phyloP scores from a whole-genome alignment of 2,888 invertebrate species.

The Acleris laterana region DNA sequence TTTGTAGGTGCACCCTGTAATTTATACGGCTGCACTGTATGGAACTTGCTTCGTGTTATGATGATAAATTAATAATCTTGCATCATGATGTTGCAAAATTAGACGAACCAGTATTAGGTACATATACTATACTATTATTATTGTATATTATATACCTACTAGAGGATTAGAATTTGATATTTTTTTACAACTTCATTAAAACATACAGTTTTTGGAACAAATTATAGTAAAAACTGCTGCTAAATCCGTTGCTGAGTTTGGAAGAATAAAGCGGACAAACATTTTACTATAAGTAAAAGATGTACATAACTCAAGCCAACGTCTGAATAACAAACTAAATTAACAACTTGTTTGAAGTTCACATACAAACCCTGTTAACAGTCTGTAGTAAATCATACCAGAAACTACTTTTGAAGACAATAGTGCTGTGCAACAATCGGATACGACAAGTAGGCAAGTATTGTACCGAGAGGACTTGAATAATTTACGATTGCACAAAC shows the following conservation, averaged over 20 bases:
- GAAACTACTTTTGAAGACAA: conserved; percentile 32
- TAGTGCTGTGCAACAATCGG: conserved; percentile 56
- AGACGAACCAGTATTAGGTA: too few species aligned
- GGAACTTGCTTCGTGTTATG: not conserved
- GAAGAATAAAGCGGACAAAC: too few species aligned
- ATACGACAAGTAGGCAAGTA: conserved; percentile 65
- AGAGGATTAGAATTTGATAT: too few species aligned
- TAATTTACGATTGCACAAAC: conserved; percentile 80
- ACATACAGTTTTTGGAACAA: too few species aligned
- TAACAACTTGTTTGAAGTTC: conserved; percentile 7
- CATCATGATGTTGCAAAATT: not conserved
- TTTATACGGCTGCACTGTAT: conserved; percentile 26
- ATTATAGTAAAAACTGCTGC: too few species aligned
- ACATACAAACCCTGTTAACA: conserved; percentile 11
- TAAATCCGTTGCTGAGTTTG: too few species aligned
- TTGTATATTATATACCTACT: too few species aligned
- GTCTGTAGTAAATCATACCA: conserved; percentile 25
- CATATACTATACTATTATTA: too few species aligned
- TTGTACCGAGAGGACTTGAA: conserved; percentile 66
- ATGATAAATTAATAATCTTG: conserved; percentile 6
- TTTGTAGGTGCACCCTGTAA: conserved; percentile 40
- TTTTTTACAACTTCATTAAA: too few species aligned
- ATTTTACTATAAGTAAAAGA: too few species aligned
- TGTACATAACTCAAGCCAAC: not conserved
- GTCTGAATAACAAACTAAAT: not conserved